Conservation (phyloP, 2,113 vertebrate genomes). For the Notiomystis cincta region DNA sequence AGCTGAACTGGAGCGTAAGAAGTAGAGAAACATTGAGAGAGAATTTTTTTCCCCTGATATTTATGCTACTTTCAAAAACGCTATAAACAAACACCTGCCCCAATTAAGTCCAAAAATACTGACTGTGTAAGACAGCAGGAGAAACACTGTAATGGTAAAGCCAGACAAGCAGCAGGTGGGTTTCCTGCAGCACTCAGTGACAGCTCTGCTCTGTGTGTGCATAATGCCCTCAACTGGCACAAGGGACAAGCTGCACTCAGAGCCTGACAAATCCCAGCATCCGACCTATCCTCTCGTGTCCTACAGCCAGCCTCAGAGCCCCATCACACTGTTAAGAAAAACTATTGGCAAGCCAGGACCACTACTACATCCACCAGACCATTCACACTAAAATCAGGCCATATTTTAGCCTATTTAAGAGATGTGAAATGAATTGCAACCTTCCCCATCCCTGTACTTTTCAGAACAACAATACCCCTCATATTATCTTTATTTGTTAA, state of each 20-base stretch:
- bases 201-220: neutral
- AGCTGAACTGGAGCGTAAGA: neutral
- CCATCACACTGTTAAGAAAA: neutral
- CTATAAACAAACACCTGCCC: neutral
- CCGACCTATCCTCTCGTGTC: neutral
- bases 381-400: neutral
- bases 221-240: no score
- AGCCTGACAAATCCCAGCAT: neutral
- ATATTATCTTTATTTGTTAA: neutral
- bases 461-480: neutral
- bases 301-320: neutral
- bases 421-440: neutral
- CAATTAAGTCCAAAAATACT: neutral
- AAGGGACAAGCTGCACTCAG: neutral
- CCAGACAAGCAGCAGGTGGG: neutral
- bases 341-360: neutral
- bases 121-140: neutral
- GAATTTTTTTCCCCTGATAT: neutral
- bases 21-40: neutral
- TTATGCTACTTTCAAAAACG: neutral
- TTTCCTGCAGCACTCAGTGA: neutral
- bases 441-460: neutral
- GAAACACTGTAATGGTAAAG: neutral
- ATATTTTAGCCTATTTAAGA: neutral
- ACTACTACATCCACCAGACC: neutral